Evolutionary conservation across 2,888 invertebrate genomes (phyloP), one percentile per base, ranked within the genome.

Genomic region (Griposia aprilina): DNA sequence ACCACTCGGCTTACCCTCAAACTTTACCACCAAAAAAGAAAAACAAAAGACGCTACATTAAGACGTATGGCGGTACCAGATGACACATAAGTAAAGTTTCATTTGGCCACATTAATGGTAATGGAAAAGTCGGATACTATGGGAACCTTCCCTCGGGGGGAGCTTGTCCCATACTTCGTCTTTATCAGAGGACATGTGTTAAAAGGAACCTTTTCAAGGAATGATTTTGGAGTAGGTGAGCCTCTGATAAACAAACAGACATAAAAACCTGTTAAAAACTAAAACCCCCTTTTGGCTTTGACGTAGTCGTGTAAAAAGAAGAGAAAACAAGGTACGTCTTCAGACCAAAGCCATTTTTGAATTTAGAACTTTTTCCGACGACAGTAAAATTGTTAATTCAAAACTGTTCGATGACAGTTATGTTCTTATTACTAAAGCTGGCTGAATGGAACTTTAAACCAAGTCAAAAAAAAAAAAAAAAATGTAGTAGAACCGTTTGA

Each of bases 121-220:
- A 94, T 94, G 93, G 93, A 93, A 93, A 93, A 94, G 92, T 93
- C 93, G 90, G 93, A 91, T 94, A 89, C 86, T 59, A 69, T 57
- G 52, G 55, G 71, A 79, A 67, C 79, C 82, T 36, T 80, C 81
- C 74, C 70, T 60, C 62, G 59, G 78, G 74, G 78, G 84, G 84
- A 4, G 63, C 17, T 55, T 92, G 85, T 71, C 86, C 30, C 26
- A 71, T 90, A 75, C 87, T 83, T 48, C 77, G 74, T 83, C 81
- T 89, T 69, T 86, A 87, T 87, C 87, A 87, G 41, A 5, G 76
- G 74, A 88, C 88, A 89, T 68, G 81, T 82, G 82, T 84, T 71
- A 41, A 30, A 36, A 48, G 17, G 41, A 26, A 17, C 15, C 10
- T 59, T 59, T 63, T 83, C 36, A 11, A 50, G 50, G 23, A 15